Evolutionary conservation across 1,140 invertebrate genomes (phyloP).

Genomic region (Aphidius gifuensis): DNA sequence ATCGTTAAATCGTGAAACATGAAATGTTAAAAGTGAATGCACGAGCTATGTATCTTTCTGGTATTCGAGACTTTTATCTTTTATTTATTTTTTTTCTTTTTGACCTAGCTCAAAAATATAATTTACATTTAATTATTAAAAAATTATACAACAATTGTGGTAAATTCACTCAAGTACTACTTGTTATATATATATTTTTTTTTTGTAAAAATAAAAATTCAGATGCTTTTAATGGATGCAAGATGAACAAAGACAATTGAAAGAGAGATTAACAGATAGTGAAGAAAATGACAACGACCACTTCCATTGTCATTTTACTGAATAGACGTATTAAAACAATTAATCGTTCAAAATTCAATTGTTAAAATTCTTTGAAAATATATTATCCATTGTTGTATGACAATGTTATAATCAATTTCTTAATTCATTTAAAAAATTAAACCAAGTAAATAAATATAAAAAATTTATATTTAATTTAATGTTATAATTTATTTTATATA

Average conservation of each 20-base stretch:
- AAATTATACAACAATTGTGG: too few species aligned
- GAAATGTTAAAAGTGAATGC: constrained; percentile 17
- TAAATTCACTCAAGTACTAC: too few species aligned
- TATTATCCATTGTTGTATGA: constrained; percentile 15
- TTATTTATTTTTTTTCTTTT: neutral
- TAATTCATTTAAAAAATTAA: neutral
- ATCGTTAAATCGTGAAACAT: constrained; percentile 23
- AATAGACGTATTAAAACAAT: constrained; percentile 29
- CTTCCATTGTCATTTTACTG: constrained; percentile 17
- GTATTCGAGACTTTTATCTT: constrained; percentile 4
- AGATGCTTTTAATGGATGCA: too few species aligned
- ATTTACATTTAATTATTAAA: too few species aligned
- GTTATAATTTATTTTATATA: too few species aligned
- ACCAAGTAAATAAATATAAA: too few species aligned
- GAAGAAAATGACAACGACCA: constrained; percentile 2
- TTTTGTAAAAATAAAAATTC: too few species aligned
- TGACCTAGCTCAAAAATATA: neutral
- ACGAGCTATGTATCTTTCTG: constrained; percentile 6
- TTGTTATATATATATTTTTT: too few species aligned
- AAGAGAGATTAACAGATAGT: constrained; percentile 1
- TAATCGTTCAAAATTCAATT: constrained; percentile 25
- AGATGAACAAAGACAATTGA: neutral
- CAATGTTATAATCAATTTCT: constrained; percentile 15
- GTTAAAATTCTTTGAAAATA: neutral
- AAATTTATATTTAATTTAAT: neutral